These are phyloP conservation scores for Spongilla lacustris DNA, from an alignment of 37 sponge, comb jelly and placozoan species.

Conservation along the genomic window DNA sequence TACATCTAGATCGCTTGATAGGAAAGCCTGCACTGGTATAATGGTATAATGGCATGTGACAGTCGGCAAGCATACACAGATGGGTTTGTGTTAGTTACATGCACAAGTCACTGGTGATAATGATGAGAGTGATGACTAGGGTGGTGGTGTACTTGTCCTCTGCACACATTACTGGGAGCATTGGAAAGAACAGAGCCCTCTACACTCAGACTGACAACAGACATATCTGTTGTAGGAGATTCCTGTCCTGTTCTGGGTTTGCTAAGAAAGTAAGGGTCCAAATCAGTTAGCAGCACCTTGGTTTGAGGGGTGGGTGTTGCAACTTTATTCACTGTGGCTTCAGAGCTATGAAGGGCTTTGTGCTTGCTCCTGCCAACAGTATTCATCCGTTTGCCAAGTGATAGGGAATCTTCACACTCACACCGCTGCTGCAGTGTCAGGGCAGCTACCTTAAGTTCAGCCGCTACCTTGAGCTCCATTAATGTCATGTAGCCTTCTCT, in stretches of 20 bases:
- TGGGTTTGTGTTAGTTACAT: too few species aligned
- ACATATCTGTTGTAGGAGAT: slow-evolving; percentile 55
- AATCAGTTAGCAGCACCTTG: neutral
- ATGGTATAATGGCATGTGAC: neutral
- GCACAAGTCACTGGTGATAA: neutral
- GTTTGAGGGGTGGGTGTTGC: neutral
- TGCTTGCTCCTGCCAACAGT: neutral
- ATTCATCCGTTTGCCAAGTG: neutral
- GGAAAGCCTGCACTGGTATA: neutral
- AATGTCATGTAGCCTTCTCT: slow-evolving; percentile 1
- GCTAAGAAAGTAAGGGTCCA: slow-evolving; percentile 13
- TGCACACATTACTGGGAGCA: neutral
- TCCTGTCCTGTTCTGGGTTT: slow-evolving; percentile 31
- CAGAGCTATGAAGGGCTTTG: neutral
- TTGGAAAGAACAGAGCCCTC: slow-evolving; percentile 18
- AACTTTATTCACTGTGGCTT: neutral
- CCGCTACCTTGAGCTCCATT: neutral
- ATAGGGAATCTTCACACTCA: neutral
- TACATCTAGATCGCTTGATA: neutral
- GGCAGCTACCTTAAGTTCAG: neutral
- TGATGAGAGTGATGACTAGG: neutral
- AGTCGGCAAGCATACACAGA: neutral
- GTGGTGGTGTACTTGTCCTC: neutral
- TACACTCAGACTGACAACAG: slow-evolving; percentile 35
- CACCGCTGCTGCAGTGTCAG: neutral